Conservation (phyloP, 2,113 vertebrate genomes). For the Eublepharis macularius region DNA sequence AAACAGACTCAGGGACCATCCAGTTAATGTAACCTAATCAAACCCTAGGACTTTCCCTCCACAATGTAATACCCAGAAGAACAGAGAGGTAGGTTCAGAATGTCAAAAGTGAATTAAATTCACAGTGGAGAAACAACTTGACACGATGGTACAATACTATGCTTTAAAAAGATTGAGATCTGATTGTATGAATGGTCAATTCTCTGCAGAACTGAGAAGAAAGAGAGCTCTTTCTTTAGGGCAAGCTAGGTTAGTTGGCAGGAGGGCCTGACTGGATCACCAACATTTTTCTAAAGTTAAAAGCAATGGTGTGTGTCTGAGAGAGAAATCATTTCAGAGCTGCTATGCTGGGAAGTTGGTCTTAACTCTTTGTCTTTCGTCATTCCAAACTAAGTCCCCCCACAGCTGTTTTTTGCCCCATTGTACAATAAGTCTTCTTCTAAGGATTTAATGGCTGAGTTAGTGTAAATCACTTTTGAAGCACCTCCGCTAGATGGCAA, state of each 20-base stretch:
- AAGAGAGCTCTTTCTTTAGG: neutral
- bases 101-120: neutral
- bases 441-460: neutral
- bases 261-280: too few relatives aligned
- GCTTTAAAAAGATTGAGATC: neutral
- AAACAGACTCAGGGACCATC: too few relatives aligned
- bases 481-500: neutral
- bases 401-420: too few relatives aligned
- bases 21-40: too few relatives aligned
- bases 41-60: neutral
- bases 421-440: neutral
- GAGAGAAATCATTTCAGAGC: too few relatives aligned
- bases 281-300: too few relatives aligned
- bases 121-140: neutral
- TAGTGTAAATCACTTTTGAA: neutral
- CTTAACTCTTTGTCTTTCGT: too few relatives aligned
- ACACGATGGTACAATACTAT: neutral
- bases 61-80: neutral
- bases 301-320: too few relatives aligned
- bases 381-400: too few relatives aligned
- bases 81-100: neutral
- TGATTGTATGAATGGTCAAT: neutral
- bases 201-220: neutral
- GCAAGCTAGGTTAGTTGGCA: too few relatives aligned
- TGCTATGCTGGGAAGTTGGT: too few relatives aligned